Base-by-base conservation (phyloP, 2,113 vertebrate genomes). In the Sinosuthora webbiana region DNA sequence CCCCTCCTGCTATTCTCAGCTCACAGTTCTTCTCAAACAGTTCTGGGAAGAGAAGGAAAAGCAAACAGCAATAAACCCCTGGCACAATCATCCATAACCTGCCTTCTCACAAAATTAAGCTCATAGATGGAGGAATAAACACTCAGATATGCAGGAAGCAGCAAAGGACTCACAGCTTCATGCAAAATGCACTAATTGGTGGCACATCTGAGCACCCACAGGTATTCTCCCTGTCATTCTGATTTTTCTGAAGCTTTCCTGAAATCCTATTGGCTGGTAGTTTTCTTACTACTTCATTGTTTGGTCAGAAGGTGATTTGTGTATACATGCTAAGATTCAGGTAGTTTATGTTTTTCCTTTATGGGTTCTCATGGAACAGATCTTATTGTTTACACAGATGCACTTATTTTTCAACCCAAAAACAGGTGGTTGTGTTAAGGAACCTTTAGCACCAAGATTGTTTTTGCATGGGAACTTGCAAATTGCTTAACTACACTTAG, bases 1-100 rank as follows among this genome's bases (percentile, higher is more conserved):
- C 99, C 20, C 99, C 99, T 42, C 99, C 99, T 7, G 99, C 99
- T 85, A 99, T 99, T 57, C 99, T 98, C 88, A 99, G 94, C 96
- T 99, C 99, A 60, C 98, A 97, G 22, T 98, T 98, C 90, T 99
- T 97, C 97, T 99, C 98, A 70, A 99, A 99, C 74, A 99, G 16
- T 37, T 98, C 99, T 99, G 44, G 19, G 10, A 21, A 44, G 89
- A 13, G 30, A 56, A 78, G 44, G 9, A 24, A 39, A 78, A 42
- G 2, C 30, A 15, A 33, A 27, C 22, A 62, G 20, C 37, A 37
- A 24, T 35, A 60, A 68, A 78, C 7, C 3, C 15, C n/a, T 0
- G 45, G 55, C 63, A 68, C 20, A 0, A 15, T 9, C 41, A 49
- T 41, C 35, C 49, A 22, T 1, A 22, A 11, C 19, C n/a, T 12